Conservation (phyloP, 2,888 invertebrate genomes). For the Hirudinaria manillensis region DNA sequence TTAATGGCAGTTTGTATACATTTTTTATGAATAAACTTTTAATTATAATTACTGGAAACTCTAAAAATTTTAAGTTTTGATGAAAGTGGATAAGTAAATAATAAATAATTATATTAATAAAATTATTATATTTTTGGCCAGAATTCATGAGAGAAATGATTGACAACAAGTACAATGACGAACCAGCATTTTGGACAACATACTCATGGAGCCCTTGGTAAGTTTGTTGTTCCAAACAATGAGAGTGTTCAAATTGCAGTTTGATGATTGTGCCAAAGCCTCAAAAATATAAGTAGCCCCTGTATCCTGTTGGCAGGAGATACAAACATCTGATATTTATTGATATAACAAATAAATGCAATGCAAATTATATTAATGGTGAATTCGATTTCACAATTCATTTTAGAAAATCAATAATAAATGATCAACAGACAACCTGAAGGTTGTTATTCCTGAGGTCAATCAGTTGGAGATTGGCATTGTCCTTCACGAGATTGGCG, state of each 20-base stretch:
- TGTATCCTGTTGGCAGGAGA: conserved; percentile 60
- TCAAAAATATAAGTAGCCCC: conserved; percentile 70
- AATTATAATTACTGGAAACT: too few species aligned
- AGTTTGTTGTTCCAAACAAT: conserved; percentile 81
- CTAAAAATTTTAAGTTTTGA: neutral
- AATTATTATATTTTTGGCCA: too few species aligned
- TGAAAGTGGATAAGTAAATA: neutral
- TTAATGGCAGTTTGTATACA: neutral
- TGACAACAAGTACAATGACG: conserved; percentile 47
- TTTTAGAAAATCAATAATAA: neutral
- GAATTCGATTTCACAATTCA: neutral
- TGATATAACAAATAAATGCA: neutral
- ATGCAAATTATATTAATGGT: neutral
- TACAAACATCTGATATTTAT: neutral
- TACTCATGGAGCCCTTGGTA: conserved; percentile 66
- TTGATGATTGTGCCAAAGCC: conserved; percentile 67
- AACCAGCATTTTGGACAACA: conserved; percentile 66
- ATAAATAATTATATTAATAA: neutral
- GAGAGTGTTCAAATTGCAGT: conserved; percentile 59
- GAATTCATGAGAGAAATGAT: neutral
- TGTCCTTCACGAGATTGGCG: conserved; percentile 68
- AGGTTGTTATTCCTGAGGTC: conserved; percentile 66
- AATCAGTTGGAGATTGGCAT: conserved; percentile 69
- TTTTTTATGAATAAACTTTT: too few species aligned
- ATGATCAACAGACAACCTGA: conserved; percentile 47